phyloP scores from a whole-genome alignment of 2,797 vertebrate species.

The Mareca strepera region DNA sequence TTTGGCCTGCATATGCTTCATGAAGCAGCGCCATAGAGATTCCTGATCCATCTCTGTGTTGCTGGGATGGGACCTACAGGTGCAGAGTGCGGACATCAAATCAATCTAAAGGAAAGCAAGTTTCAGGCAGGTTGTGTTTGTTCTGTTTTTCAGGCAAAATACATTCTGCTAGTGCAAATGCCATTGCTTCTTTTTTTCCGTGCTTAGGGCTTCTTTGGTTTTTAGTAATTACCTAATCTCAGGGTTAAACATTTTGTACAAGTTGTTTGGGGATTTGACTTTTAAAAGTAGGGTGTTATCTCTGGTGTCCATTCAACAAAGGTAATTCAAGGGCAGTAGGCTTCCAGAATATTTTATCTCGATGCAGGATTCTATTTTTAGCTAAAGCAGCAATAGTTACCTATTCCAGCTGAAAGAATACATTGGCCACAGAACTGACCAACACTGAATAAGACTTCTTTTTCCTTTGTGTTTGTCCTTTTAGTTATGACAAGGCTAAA shows the following conservation, averaged over 20 bases:
- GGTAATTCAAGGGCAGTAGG: neutral
- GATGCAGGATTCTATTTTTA: neutral
- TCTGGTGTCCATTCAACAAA: neutral
- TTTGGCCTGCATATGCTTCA: neutral
- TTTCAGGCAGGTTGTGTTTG: neutral
- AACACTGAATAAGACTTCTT: neutral
- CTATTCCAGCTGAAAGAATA: neutral
- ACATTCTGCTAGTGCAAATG: neutral
- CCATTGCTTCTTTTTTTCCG: neutral
- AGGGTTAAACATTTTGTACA: neutral
- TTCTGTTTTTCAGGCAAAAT: neutral
- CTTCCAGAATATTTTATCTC: neutral
- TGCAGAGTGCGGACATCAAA: neutral
- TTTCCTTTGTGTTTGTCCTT: neutral
- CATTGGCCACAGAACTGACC: neutral
- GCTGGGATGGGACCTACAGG: neutral
- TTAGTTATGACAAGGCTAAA: neutral
- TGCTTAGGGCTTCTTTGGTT: neutral
- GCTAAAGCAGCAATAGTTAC: neutral
- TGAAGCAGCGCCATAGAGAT: neutral
- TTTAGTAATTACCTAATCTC: neutral
- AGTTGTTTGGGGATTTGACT: neutral
- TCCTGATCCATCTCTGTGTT: neutral
- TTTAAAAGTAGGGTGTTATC: neutral
- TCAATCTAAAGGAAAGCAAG: neutral